Conservation (phyloP, 2,797 vertebrate species). For the Ptychobarbus kaznakovi region DNA sequence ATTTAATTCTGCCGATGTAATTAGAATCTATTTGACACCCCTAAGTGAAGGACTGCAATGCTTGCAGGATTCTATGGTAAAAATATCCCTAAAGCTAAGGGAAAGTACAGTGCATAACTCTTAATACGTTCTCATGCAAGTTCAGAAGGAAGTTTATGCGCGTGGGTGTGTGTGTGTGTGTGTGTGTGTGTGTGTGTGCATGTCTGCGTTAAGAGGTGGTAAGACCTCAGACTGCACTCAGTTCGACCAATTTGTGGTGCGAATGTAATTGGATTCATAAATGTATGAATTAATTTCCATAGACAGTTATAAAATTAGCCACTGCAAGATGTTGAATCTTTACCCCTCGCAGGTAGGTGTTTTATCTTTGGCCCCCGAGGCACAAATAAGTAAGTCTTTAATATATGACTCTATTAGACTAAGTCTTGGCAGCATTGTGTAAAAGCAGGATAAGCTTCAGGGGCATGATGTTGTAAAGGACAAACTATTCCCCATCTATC, state of each 20-base stretch:
- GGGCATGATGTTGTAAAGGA: constrained; percentile 46
- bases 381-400: constrained; percentile 38
- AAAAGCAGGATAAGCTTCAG: constrained; percentile 36
- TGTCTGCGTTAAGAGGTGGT: constrained; percentile 10
- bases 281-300: constrained; percentile 47
- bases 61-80: constrained; percentile 61
- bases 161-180: not conserved
- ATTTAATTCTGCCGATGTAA: constrained; percentile 74
- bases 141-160: constrained; percentile 23
- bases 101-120: constrained; percentile 50
- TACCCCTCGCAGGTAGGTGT: constrained; percentile 19
- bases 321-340: constrained; percentile 23
- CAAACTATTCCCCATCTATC: constrained; percentile 55
- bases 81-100: constrained; percentile 34
- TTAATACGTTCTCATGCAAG: constrained; percentile 33
- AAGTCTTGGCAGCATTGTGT: constrained; percentile 30
- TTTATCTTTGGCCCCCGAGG: constrained; percentile 36
- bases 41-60: constrained; percentile 67
- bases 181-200: not conserved
- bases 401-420: constrained; percentile 40
- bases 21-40: constrained; percentile 73
- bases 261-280: constrained; percentile 49
- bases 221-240: constrained; percentile 29
- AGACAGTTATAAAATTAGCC: constrained; percentile 29
- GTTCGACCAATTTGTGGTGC: constrained; percentile 22